Conservation (phyloP, 2,113 vertebrate genomes). For the Pseudopipra pipra region DNA sequence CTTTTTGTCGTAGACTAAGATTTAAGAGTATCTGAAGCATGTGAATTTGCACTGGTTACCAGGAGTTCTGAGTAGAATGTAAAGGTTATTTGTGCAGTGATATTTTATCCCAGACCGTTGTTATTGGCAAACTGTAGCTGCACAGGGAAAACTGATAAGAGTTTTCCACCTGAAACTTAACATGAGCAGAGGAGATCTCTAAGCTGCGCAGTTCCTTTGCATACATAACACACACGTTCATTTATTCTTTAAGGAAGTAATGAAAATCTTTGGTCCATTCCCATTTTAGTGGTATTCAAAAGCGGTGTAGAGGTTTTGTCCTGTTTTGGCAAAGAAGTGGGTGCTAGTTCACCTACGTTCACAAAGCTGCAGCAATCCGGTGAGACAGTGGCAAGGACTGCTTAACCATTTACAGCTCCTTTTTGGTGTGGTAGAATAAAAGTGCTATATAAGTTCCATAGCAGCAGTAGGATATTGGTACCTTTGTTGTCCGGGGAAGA, state of each 20-base stretch:
- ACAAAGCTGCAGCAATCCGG: neutral
- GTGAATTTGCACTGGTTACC: neutral
- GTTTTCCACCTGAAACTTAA: neutral
- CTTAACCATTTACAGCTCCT: neutral
- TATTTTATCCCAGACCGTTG: neutral
- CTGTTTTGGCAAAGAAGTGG: neutral
- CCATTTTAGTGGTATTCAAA: neutral
- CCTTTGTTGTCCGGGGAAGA: neutral
- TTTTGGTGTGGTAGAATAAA: neutral
- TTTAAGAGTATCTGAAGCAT: neutral
- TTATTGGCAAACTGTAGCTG: neutral
- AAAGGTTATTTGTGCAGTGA: neutral
- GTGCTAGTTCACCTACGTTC: neutral
- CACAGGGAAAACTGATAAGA: neutral
- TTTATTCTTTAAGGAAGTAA: neutral
- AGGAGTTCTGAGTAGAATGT: neutral
- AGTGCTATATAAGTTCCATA: neutral
- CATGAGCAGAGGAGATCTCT: neutral
- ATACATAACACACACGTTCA: neutral
- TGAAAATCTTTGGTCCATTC: neutral
- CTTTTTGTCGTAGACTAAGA: neutral
- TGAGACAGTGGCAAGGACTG: neutral
- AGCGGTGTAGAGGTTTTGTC: neutral
- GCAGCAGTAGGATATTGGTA: neutral
- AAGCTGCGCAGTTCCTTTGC: neutral